Evolutionary conservation across 2,113 vertebrate species (phyloP), one percentile per base, ranked within the genome.

Genomic region (Panurus biarmicus): DNA sequence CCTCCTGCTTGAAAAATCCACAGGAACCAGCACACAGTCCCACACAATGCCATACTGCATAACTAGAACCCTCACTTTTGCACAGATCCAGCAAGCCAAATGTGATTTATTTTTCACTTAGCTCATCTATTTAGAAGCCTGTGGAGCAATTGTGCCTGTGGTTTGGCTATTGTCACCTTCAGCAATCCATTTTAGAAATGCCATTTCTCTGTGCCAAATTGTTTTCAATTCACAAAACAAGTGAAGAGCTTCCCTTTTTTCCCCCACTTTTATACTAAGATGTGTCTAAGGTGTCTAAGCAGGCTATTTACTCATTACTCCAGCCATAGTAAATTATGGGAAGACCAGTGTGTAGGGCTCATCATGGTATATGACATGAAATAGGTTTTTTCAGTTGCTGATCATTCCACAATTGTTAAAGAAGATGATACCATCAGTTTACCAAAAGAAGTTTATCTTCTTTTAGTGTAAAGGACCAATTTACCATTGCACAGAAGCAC

Each of bases 401-500:
- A 71, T 84, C 38, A 77, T 77, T 90, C 69, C 31, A 54, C 35
- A 54, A 1, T 67, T 82, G 31, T 87, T 81, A 48, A 92, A 64
- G 47, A 44, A 64, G 33, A 15, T 35, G 64, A 19, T 65, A 42
- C 8, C 24, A 51, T 67, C 35, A 51, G 38, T 62, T 84, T 58
- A 7, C 20, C 29, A n/a, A 47, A 50, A 31, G 17, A 22, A 31
- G 5, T 45, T 82, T 38, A 1, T 33, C 18, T 42, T 85, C 6
- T 47, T 45, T 66, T 53, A 64, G 11, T 42, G 16, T 51, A 74
- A 85, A 88, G 91, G 94, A 95, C 93, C 96, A 94, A 88, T 70
- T 73, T 91, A 74, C 38, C 47, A 28, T 79, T 71, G 67, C 71
- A 66, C 38, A 93, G 67, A 95, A 95, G 93, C 94, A 97, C 93